Evolutionary conservation across 2,113 vertebrate species (phyloP).

Genomic region (Ginglymostoma cirratum): DNA sequence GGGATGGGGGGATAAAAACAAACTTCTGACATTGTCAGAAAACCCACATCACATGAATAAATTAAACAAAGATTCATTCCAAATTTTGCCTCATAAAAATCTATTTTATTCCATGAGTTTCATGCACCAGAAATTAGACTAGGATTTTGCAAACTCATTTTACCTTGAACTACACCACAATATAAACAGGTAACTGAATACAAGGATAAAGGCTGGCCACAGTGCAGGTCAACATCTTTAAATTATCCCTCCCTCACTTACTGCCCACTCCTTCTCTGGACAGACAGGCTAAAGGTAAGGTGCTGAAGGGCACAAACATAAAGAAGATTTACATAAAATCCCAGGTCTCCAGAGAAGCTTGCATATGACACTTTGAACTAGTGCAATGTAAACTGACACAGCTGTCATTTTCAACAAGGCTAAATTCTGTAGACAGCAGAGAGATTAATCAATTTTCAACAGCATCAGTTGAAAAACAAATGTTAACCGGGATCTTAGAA

Average conservation of each 20-base stretch:
- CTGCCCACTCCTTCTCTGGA: not conserved
- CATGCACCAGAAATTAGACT: not conserved
- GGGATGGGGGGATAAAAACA: not conserved
- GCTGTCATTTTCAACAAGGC: not conserved
- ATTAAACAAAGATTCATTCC: not conserved
- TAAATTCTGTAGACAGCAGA: not conserved
- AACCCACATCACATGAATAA: not conserved
- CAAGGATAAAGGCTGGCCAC: not conserved
- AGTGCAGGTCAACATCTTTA: not conserved
- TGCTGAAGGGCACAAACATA: not conserved
- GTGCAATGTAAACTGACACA: not conserved
- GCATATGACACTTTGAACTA: not conserved
- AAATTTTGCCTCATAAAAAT: not conserved
- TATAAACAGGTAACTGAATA: not conserved
- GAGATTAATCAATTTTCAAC: not conserved
- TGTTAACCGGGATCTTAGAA: not conserved
- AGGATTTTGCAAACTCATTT: not conserved
- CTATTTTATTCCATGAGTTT: not conserved
- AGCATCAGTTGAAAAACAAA: not conserved
- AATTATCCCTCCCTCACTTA: not conserved
- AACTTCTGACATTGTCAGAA: too few species aligned
- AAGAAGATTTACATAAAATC: not conserved
- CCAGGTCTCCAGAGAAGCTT: not conserved
- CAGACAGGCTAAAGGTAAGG: not conserved
- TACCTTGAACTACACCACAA: not conserved